A percentile compares a stretch with the other conserved stretches of the same genome.
These are phyloP conservation scores for Calosoma granatense DNA, from an alignment of 1,140 invertebrate species.

Conservation along the genomic window DNA sequence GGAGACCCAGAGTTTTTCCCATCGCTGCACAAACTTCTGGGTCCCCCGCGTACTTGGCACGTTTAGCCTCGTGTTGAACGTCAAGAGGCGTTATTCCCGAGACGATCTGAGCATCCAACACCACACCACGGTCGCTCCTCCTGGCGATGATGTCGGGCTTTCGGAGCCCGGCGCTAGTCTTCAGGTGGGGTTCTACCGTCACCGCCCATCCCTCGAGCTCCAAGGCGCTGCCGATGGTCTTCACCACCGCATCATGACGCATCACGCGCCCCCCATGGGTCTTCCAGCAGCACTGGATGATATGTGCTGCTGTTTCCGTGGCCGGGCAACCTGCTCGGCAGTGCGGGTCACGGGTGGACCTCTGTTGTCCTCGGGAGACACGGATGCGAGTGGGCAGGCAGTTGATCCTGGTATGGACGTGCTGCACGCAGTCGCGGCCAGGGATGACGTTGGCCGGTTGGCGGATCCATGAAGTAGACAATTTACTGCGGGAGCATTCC, in stretches of 20 bases:
- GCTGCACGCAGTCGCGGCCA: constrained; percentile 25
- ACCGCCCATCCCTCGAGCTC: constrained; percentile 14
- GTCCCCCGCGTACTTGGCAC: constrained; percentile 15
- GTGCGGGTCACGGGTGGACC: constrained; percentile 5
- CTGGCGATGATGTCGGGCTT: constrained; percentile 21
- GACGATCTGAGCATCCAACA: constrained; percentile 21
- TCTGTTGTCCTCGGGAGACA: constrained; percentile 18
- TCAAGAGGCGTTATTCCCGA: constrained; percentile 13
- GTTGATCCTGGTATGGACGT: constrained; percentile 23
- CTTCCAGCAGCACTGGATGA: constrained; percentile 30
- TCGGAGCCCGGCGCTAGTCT: constrained; percentile 7
- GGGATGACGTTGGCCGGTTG: no score
- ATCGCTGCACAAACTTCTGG: neutral
- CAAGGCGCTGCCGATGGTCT: constrained; percentile 10
- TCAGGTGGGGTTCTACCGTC: constrained; percentile 12
- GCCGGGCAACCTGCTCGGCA: constrained; percentile 29
- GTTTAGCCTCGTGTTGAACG: constrained; percentile 13
- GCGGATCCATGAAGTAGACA: constrained; percentile 13
- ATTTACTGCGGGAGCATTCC: constrained; percentile 17
- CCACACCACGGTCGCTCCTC: neutral
- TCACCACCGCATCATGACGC: constrained; percentile 25
- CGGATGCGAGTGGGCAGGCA: constrained; percentile 23
- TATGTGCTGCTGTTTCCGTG: constrained; percentile 30
- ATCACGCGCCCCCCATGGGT: constrained; percentile 29
- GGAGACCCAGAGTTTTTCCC: neutral